These are phyloP conservation scores for Xestia rhomboidea DNA, from an alignment of 2,888 invertebrate genomes.

Conservation along the genomic window DNA sequence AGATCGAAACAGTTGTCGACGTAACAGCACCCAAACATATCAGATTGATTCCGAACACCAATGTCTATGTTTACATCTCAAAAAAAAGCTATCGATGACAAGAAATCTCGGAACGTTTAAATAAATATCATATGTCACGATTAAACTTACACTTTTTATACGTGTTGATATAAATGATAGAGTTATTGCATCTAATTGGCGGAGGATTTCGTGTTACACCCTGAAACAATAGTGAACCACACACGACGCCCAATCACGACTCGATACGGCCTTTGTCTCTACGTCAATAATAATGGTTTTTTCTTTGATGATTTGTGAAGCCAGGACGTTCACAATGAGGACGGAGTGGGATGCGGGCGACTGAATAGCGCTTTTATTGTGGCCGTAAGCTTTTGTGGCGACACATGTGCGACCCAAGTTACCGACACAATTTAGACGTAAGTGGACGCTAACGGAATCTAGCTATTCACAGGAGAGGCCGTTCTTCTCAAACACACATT, in stretches of 20 bases:
- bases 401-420: slow-evolving; percentile 71
- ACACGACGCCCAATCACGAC: slow-evolving; percentile 85
- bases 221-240: slow-evolving; percentile 80
- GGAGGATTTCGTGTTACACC: slow-evolving; percentile 68
- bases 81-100: slow-evolving; percentile 61
- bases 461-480: slow-evolving; percentile 43
- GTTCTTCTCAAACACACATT: slow-evolving; percentile 40
- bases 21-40: slow-evolving; percentile 66
- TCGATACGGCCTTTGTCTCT: slow-evolving; percentile 86
- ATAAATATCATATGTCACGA: slow-evolving; percentile 65
- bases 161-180: slow-evolving; percentile 73
- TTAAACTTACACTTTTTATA: slow-evolving; percentile 58
- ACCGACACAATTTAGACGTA: slow-evolving; percentile 55
- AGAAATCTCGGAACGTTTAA: slow-evolving; percentile 55
- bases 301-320: slow-evolving; percentile 89
- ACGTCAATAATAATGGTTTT: slow-evolving; percentile 80
- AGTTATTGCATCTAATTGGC: slow-evolving; percentile 81
- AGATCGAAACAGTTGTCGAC: slow-evolving; percentile 57
- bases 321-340: slow-evolving; percentile 87
- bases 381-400: slow-evolving; percentile 81
- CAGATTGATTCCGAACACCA: slow-evolving; percentile 67
- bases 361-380: slow-evolving; percentile 85
- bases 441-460: slow-evolving; percentile 62
- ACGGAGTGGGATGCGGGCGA: slow-evolving; percentile 87
- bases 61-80: slow-evolving; percentile 66